Evolutionary conservation across 92 coral and sea anemone genomes (phyloP).

Genomic region (Micromussa lordhowensis): DNA sequence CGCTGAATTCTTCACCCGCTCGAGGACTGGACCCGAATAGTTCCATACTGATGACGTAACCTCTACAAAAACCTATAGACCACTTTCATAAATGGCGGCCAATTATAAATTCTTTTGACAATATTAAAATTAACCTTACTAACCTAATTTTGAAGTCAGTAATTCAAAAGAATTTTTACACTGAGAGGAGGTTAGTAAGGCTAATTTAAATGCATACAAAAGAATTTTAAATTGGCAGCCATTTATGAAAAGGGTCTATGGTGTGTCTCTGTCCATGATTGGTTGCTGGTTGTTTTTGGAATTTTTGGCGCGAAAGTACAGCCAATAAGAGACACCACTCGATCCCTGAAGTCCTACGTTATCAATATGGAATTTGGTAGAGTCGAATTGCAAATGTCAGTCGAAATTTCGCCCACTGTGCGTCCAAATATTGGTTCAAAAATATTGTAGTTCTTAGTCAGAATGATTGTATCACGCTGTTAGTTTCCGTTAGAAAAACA

Average conservation of each 20-base stretch:
- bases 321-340: background rate
- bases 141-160: too few relatives aligned
- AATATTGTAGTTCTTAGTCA: background rate
- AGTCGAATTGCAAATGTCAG: background rate
- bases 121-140: too few relatives aligned
- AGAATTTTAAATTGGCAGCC: too few relatives aligned
- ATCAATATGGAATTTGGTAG: background rate
- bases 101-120: too few relatives aligned
- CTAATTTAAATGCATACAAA: too few relatives aligned
- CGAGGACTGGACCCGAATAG: background rate
- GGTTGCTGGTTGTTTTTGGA: background rate
- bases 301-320: background rate
- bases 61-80: background rate
- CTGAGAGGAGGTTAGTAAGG: too few relatives aligned
- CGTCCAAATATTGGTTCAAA: too few relatives aligned
- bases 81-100: too few relatives aligned
- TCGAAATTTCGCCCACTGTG: background rate
- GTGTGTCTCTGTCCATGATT: background rate
- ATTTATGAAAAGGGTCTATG: too few relatives aligned
- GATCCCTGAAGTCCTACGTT: background rate
- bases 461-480: background rate
- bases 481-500: background rate
- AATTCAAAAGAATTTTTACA: too few relatives aligned
- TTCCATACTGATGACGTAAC: background rate
- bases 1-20: background rate